A percentile compares a stretch with the other conserved stretches of the same genome.
Conservation (phyloP, 2,797 vertebrate species). For the Myripristis jacobus region DNA sequence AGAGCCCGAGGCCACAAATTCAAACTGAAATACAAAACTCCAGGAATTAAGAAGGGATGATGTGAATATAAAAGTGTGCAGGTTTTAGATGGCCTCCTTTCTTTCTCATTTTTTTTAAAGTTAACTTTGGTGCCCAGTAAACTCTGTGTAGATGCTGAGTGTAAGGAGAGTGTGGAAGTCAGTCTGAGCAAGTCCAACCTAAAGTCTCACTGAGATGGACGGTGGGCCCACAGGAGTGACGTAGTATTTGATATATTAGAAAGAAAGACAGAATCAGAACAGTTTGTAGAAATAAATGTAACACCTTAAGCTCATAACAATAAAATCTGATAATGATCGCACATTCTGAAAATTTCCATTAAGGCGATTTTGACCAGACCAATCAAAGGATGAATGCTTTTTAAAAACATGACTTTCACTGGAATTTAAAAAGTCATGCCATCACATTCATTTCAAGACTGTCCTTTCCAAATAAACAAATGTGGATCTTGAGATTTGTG, state of each 20-base stretch:
- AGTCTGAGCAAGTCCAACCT: background rate
- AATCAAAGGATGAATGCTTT: background rate
- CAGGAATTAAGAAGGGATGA: background rate
- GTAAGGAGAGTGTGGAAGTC: background rate
- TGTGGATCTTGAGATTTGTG: too few relatives aligned
- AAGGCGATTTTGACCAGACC: background rate
- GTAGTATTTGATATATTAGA: background rate
- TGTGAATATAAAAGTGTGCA: background rate
- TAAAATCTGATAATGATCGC: background rate
- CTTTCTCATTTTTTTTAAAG: background rate
- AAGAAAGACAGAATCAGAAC: background rate
- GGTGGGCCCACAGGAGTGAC: too few relatives aligned
- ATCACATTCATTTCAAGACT: background rate
- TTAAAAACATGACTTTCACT: background rate
- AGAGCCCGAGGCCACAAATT: background rate
- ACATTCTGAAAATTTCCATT: background rate
- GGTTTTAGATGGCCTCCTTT: too few relatives aligned
- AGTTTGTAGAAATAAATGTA: background rate
- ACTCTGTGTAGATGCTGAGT: background rate
- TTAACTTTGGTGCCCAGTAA: background rate
- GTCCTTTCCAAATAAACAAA: too few relatives aligned
- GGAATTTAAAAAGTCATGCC: background rate
- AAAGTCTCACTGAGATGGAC: background rate
- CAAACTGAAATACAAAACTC: background rate
- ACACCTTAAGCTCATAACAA: background rate